Conservation (phyloP, 2,888 invertebrate species). For the Brenthis ino region DNA sequence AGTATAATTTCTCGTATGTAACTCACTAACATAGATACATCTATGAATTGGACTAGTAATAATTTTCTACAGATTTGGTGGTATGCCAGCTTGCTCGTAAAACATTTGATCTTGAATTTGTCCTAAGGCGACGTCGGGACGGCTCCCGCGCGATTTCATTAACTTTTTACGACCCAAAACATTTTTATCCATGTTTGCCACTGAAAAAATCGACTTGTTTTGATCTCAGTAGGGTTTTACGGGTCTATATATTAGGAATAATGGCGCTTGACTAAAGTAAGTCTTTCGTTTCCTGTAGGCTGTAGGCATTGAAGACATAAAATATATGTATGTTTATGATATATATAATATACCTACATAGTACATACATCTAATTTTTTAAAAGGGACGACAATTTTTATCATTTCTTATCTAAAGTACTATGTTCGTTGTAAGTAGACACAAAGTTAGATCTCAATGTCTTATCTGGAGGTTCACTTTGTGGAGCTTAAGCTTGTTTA, state of each 20-base stretch:
- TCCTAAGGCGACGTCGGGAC: slow-evolving; percentile 41
- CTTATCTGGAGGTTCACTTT: too few relatives aligned
- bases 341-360: too few relatives aligned
- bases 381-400: too few relatives aligned
- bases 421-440: too few relatives aligned
- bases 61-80: slow-evolving; percentile 39
- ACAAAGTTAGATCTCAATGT: too few relatives aligned
- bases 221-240: slow-evolving; percentile 36
- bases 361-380: too few relatives aligned
- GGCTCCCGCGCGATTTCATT: slow-evolving; percentile 56
- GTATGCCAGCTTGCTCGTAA: slow-evolving; percentile 43
- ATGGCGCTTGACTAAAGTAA: slow-evolving; percentile 36
- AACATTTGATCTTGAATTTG: slow-evolving; percentile 45
- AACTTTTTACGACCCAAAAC: slow-evolving; percentile 62
- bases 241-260: slow-evolving; percentile 39
- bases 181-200: slow-evolving; percentile 37
- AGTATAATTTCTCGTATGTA: neutral
- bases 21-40: neutral
- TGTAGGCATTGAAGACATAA: neutral
- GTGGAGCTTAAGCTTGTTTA: too few relatives aligned
- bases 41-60: slow-evolving; percentile 8
- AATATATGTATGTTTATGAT: too few relatives aligned
- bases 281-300: too few relatives aligned
- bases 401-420: too few relatives aligned
- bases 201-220: slow-evolving; percentile 39